These are phyloP conservation scores for Pachyramphus minor DNA, from an alignment of 2,113 vertebrate genomes.

Conservation along the genomic window DNA sequence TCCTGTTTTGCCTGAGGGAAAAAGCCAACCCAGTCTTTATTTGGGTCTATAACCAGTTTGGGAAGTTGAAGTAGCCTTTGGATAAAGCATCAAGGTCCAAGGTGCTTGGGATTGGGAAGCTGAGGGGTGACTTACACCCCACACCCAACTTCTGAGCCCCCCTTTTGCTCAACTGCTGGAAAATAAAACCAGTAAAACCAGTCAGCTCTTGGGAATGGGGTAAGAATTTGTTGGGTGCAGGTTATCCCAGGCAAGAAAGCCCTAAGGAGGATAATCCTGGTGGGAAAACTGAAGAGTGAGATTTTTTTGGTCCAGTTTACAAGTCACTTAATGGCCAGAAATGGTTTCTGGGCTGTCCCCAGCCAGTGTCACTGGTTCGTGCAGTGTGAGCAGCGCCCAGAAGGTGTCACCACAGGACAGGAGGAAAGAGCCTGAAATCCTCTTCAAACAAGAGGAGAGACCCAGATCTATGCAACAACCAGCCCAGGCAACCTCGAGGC, in stretches of 20 bases:
- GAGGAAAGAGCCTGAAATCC: not conserved
- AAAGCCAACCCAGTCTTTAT: not conserved
- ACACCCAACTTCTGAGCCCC: too few species aligned
- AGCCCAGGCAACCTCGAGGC: not conserved
- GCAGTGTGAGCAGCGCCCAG: not conserved
- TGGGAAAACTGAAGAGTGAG: not conserved
- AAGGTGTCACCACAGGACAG: constrained; percentile 45
- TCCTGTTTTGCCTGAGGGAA: not conserved
- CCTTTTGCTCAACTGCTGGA: not conserved
- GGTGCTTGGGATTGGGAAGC: not conserved
- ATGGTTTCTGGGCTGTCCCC: not conserved
- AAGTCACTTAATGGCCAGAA: not conserved
- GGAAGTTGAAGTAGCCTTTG: not conserved
- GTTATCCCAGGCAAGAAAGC: not conserved
- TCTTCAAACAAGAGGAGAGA: not conserved
- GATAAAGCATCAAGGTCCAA: not conserved
- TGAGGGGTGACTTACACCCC: not conserved
- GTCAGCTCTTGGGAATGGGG: not conserved
- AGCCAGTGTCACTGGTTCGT: accelerated
- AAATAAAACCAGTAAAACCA: not conserved
- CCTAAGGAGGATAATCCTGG: not conserved
- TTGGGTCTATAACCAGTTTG: not conserved
- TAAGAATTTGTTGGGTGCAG: not conserved
- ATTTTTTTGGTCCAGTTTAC: not conserved
- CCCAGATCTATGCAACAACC: not conserved